phyloP scores from a whole-genome alignment of 2,888 invertebrate genomes.

The Cataglyphis rosenhaueri region DNA sequence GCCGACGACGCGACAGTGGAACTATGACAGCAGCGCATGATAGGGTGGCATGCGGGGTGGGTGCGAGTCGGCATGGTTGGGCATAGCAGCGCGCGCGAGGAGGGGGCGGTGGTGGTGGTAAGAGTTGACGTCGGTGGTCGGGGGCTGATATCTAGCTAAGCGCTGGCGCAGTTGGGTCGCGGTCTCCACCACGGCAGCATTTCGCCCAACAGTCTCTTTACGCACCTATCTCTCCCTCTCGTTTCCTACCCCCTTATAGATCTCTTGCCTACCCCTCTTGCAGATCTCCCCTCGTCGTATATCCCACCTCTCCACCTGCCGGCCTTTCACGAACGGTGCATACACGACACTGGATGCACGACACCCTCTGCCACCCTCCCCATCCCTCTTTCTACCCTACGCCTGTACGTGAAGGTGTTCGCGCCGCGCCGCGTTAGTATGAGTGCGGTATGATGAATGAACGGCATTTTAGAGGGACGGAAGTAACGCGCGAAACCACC shows the following conservation, averaged over 20 bases:
- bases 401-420: constrained; percentile 59
- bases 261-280: constrained; percentile 23
- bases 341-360: constrained; percentile 37
- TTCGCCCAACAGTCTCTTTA: constrained; percentile 69
- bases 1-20: constrained; percentile 50
- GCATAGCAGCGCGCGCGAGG: constrained; percentile 55
- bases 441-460: constrained; percentile 71
- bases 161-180: constrained; percentile 83
- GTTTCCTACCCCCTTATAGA: constrained; percentile 47
- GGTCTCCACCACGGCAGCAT: constrained; percentile 80
- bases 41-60: constrained; percentile 46
- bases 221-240: constrained; percentile 66
- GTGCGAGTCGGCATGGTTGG: constrained; percentile 63
- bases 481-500: constrained; percentile 47
- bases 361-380: constrained; percentile 16
- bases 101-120: constrained; percentile 72
- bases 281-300: constrained; percentile 25
- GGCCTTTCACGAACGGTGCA: constrained; percentile 28
- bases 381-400: not conserved
- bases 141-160: constrained; percentile 82
- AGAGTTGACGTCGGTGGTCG: constrained; percentile 76
- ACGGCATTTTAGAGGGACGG: constrained; percentile 63
- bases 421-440: constrained; percentile 63
- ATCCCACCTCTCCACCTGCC: constrained; percentile 25
- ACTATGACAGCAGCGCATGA: constrained; percentile 57